phyloP scores from a whole-genome alignment of 2,113 vertebrate species.

The Stictonetta naevosa region DNA sequence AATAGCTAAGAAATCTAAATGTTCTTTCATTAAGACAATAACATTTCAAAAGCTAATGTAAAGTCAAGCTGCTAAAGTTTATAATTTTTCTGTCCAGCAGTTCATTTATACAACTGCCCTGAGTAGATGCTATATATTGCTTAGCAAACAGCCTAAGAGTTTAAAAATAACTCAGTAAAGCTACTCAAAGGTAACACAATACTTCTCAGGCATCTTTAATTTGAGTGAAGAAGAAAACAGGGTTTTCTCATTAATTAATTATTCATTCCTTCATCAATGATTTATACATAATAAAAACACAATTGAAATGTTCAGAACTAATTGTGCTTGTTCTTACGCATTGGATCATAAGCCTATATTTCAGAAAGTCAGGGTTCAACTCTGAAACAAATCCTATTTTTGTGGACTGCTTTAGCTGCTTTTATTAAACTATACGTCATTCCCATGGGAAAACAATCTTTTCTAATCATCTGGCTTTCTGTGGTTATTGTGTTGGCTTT shows the following conservation, averaged over 20 bases:
- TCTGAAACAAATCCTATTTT: slow-evolving; percentile 48
- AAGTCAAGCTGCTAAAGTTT: slow-evolving; percentile 82
- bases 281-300: slow-evolving; percentile 60
- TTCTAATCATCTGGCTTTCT: neutral
- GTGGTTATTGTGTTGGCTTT: neutral
- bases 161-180: slow-evolving; percentile 81
- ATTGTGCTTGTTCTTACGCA: slow-evolving; percentile 71
- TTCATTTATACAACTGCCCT: slow-evolving; percentile 85
- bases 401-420: slow-evolving; percentile 40
- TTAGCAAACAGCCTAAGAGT: slow-evolving; percentile 77
- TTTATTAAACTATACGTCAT: slow-evolving; percentile 63
- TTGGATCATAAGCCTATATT: slow-evolving; percentile 41
- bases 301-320: slow-evolving; percentile 61
- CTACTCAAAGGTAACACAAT: slow-evolving; percentile 78
- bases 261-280: slow-evolving; percentile 33
- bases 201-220: slow-evolving; percentile 72
- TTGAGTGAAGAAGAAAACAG: slow-evolving; percentile 64
- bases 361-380: slow-evolving; percentile 67
- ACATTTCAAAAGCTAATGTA: slow-evolving; percentile 78
- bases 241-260: slow-evolving; percentile 53
- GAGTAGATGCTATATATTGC: slow-evolving; percentile 82
- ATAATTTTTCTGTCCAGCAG: slow-evolving; percentile 84
- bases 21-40: slow-evolving; percentile 79
- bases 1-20: slow-evolving; percentile 79
- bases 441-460: slow-evolving; percentile 50